Evolutionary conservation across 2,113 vertebrate species (phyloP).

Genomic region (Taurulus bubalis): DNA sequence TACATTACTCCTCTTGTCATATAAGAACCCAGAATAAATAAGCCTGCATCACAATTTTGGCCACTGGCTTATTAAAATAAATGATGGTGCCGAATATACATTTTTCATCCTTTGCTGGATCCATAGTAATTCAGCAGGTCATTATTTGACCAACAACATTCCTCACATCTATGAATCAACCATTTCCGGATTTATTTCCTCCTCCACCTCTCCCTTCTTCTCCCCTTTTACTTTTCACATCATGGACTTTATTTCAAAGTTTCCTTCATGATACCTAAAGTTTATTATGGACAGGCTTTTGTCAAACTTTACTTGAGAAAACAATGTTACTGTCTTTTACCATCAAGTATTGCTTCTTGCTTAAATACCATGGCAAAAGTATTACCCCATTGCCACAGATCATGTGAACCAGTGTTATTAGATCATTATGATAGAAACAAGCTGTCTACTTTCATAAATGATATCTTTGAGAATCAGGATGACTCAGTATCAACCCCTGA

Average conservation of each 20-base stretch:
- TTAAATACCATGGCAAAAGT: background rate
- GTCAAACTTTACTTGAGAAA: background rate
- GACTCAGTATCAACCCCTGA: background rate
- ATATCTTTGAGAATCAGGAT: background rate
- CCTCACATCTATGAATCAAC: conserved; percentile 50
- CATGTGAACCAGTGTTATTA: background rate
- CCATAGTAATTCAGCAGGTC: conserved; percentile 6
- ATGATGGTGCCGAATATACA: background rate
- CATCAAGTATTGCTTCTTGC: background rate
- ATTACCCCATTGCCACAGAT: background rate
- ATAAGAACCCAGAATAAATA: background rate
- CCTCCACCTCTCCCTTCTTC: conserved; percentile 57
- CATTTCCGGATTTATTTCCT: conserved; percentile 36
- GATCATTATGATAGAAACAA: background rate
- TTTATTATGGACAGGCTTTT: background rate
- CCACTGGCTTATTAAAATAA: background rate
- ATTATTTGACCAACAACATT: conserved; percentile 39
- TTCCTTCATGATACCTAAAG: background rate
- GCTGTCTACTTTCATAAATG: background rate
- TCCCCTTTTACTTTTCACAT: conserved; percentile 46
- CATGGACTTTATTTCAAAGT: conserved; percentile 14
- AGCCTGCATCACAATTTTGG: background rate
- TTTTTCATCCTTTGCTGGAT: conserved; percentile 6
- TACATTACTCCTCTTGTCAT: background rate
- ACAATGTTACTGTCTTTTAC: background rate